Conservation (phyloP, 2,888 invertebrate genomes). For the Hofmannophila pseudospretella region DNA sequence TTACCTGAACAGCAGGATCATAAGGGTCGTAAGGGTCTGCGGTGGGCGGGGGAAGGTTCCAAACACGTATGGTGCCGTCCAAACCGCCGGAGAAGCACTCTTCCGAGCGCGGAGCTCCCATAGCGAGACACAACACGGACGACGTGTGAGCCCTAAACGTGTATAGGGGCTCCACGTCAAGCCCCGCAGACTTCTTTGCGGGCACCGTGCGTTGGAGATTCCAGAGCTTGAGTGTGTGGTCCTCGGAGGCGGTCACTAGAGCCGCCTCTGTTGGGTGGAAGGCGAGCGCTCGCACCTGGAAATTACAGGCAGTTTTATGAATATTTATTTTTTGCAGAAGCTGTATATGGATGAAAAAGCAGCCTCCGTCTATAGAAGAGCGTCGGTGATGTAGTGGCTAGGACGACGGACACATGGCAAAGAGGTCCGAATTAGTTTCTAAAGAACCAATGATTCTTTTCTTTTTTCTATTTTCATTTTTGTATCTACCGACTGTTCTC, state of each 20-base stretch:
- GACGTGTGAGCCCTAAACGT: conserved; percentile 98
- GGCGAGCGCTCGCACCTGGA: conserved; percentile 88
- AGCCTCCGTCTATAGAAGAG: too few species aligned
- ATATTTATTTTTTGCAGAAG: too few species aligned
- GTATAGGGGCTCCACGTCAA: conserved; percentile 99
- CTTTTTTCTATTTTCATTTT: too few species aligned
- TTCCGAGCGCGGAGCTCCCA: conserved; percentile 95
- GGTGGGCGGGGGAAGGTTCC: conserved; percentile 96
- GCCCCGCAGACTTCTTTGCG: conserved; percentile 96
- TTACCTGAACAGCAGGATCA: conserved; percentile 92
- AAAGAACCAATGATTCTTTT: too few species aligned
- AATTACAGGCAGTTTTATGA: too few species aligned
- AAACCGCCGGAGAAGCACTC: conserved; percentile 97
- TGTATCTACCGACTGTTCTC: too few species aligned
- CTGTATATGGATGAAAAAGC: too few species aligned
- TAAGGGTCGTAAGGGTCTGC: conserved; percentile 98
- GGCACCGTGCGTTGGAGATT: conserved; percentile 98
- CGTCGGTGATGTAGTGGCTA: too few species aligned
- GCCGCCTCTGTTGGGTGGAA: conserved; percentile 98
- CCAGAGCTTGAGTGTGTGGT: conserved; percentile 99
- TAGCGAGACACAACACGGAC: conserved; percentile 95
- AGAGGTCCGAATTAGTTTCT: too few species aligned
- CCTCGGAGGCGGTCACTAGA: conserved; percentile 98
- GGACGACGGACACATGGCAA: too few species aligned
- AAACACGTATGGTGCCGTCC: conserved; percentile 96